A percentile compares a stretch with the other conserved stretches of the same genome.
Conservation (phyloP, 2,113 vertebrate genomes). For the Empidonax traillii region DNA sequence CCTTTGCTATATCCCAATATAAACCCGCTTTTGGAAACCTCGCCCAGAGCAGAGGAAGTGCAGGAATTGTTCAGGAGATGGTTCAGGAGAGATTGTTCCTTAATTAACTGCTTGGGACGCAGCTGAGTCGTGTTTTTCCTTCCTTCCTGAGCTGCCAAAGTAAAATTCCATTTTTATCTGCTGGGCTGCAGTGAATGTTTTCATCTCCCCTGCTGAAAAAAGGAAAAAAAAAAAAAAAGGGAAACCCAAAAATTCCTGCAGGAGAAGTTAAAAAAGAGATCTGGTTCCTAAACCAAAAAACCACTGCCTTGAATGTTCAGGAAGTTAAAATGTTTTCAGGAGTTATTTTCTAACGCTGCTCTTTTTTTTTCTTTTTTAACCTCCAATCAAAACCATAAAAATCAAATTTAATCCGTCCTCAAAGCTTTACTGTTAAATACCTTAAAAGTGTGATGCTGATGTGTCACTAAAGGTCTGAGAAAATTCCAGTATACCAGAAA, state of each 20-base stretch:
- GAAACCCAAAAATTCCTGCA: background rate
- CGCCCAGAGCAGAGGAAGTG: background rate
- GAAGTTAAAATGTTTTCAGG: background rate
- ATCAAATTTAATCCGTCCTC: background rate
- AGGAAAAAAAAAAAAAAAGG: background rate
- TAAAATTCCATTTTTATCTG: background rate
- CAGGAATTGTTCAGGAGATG: background rate
- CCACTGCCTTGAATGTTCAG: background rate
- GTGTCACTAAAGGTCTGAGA: background rate
- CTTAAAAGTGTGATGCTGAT: background rate
- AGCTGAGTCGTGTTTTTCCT: background rate
- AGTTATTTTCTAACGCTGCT: background rate
- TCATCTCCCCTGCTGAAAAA: background rate
- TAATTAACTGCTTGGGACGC: background rate
- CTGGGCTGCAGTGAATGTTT: background rate
- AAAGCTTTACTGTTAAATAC: background rate
- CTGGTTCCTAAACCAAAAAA: background rate
- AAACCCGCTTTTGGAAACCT: background rate
- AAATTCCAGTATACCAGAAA: background rate
- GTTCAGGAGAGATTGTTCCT: background rate
- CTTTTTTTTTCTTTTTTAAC: background rate
- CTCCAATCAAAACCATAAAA: background rate
- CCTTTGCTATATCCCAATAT: background rate
- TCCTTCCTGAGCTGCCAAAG: background rate
- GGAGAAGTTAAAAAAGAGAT: background rate